Conservation (phyloP, 2,797 vertebrate species). For the Aeoliscus strigatus region DNA sequence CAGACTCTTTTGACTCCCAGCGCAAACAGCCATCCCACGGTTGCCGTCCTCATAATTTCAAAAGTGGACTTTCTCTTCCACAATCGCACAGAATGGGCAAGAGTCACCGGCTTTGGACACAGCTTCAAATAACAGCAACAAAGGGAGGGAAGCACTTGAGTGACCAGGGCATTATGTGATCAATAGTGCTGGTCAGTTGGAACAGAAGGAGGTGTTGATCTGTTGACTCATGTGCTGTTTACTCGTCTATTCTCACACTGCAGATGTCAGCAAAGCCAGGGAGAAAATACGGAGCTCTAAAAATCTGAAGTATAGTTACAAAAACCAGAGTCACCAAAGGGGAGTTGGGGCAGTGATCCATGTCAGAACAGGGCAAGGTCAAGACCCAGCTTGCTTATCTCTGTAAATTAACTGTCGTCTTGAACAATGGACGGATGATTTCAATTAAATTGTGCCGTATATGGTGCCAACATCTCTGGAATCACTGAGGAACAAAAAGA, state of each 20-base stretch:
- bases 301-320: constrained; percentile 31
- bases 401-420: constrained; percentile 69
- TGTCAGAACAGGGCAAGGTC: constrained; percentile 64
- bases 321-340: constrained; percentile 50
- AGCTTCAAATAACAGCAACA: constrained; percentile 56
- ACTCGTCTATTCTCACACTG: constrained; percentile 49
- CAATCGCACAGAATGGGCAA: constrained; percentile 33
- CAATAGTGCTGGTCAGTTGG: constrained; percentile 70
- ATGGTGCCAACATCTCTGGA: constrained; percentile 32
- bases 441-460: constrained; percentile 59
- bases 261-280: constrained; percentile 16
- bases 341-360: constrained; percentile 51
- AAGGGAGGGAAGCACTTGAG: constrained; percentile 53
- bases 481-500: constrained; percentile 34
- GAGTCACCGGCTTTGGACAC: constrained; percentile 47
- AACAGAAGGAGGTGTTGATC: constrained; percentile 66
- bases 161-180: constrained; percentile 68
- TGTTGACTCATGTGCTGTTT: constrained; percentile 67
- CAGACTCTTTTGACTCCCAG: constrained; percentile 34
- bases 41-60: constrained; percentile 43
- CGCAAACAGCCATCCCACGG: constrained; percentile 43
- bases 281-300: constrained; percentile 26
- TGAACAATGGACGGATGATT: constrained; percentile 67
- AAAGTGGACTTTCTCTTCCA: constrained; percentile 31
- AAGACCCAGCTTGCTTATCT: constrained; percentile 59